Conservation (phyloP, 2,113 vertebrate genomes). For the Elaphurus davidianus region DNA sequence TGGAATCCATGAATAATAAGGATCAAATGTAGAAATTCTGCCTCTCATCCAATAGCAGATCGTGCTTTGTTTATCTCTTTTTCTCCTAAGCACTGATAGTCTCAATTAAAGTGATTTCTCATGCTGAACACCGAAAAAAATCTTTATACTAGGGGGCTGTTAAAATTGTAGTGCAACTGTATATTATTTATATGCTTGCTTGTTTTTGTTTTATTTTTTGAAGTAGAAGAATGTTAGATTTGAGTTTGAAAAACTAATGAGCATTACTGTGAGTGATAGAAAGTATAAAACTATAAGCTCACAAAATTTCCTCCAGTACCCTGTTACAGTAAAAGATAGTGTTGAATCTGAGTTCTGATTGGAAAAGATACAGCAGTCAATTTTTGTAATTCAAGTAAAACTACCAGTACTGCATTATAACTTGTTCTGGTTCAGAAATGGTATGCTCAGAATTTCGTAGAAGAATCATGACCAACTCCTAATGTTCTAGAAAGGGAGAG, state of each 20-base stretch:
- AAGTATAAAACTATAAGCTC: background rate
- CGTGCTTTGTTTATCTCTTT: background rate
- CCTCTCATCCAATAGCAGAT: background rate
- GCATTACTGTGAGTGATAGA: background rate
- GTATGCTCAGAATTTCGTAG: background rate
- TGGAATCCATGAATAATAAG: background rate
- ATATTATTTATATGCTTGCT: background rate
- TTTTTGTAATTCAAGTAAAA: constrained; percentile 33
- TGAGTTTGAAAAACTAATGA: constrained; percentile 36
- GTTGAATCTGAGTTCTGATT: background rate
- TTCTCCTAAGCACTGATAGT: background rate
- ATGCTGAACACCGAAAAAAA: background rate
- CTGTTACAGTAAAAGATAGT: constrained; percentile 10
- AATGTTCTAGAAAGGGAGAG: background rate
- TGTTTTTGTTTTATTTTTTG: background rate
- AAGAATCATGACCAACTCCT: background rate
- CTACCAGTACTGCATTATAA: background rate
- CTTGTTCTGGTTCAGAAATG: background rate
- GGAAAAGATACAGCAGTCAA: background rate
- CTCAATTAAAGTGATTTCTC: background rate
- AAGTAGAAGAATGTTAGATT: background rate
- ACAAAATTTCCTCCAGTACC: background rate
- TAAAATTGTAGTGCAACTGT: background rate
- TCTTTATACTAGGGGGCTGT: background rate
- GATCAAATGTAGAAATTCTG: background rate